A percentile compares a stretch with the other conserved stretches of the same genome.
phyloP scores from a whole-genome alignment of 2,888 invertebrate genomes.

The Dryadula phaetusa region DNA sequence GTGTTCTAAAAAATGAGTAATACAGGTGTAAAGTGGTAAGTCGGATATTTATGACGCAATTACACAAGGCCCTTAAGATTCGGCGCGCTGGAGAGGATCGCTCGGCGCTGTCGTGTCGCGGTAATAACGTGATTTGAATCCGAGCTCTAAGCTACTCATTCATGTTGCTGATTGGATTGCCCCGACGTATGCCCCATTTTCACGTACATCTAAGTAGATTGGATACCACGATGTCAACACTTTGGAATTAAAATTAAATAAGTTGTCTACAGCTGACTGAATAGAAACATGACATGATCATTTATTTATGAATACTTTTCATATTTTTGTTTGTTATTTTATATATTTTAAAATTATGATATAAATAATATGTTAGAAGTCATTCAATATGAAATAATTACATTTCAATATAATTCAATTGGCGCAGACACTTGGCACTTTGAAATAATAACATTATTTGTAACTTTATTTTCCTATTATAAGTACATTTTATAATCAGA shows the following conservation, averaged over 20 bases:
- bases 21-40: no score
- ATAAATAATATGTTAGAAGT: no score
- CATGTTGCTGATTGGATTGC: slow-evolving; percentile 18
- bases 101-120: not conserved
- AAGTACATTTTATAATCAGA: not conserved
- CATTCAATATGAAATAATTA: no score
- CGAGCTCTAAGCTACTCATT: slow-evolving; percentile 19
- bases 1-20: not conserved
- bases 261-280: not conserved
- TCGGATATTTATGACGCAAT: not conserved
- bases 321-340: no score
- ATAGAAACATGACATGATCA: no score
- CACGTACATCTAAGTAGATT: slow-evolving; percentile 9
- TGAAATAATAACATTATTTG: not conserved
- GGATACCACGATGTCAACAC: not conserved
- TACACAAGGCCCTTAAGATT: not conserved
- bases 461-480: not conserved
- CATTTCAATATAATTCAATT: not conserved
- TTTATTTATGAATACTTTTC: no score
- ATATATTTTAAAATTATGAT: no score
- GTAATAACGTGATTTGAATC: slow-evolving; percentile 21
- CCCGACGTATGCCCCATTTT: slow-evolving; percentile 7
- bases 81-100: not conserved
- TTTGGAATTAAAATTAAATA: not conserved
- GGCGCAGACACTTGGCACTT: no score